Base-by-base conservation (phyloP, 2,797 vertebrate genomes). In the Sebastes hubbsi region DNA sequence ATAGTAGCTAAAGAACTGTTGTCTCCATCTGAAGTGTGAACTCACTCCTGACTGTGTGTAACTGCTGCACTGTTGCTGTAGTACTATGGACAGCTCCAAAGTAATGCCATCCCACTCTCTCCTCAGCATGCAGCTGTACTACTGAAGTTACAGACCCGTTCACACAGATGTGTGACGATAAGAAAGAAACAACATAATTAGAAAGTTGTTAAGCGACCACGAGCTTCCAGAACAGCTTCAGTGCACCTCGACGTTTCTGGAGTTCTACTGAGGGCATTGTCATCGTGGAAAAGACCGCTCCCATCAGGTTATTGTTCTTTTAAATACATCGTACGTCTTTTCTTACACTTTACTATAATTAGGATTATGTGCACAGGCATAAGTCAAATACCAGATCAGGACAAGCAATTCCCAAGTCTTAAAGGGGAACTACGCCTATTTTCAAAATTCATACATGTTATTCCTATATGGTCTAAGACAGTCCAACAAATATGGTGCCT, bases 31-130 rank as follows among this genome's bases (percentile, higher is more conserved):
- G 7, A 18, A 54, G 11, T 8, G 30, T 72, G 61, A 30, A 13
- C 32, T 25, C 20, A 12, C 49, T 59, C 7, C 13, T 27, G 18
- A 11, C 12, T 42, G 20, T 12, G 20, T 32, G 16, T 49, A 5
- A 12, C 30, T 2, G 24, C 79, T 18, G 24, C 8, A 2, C 18
- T 62, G 54, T 29, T 0, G 27, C 20, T 32, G 11, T 18, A 56
- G 85, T 27, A 75, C 88, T 78, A 72, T 3, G 85, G 85, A 85
- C 78, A 87, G 82, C 75, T 81, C 82, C 72, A 4, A 1, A 8
- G 32, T 0, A 14, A n/a, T 1, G 9, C 32, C 63, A 4, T 32
- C 30, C n/a, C 14, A 8, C 59, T 38, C 7, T 36, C 18, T 72
- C 7, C 29, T 38, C 13, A 56, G 20, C 10, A 2, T 14, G 0